A percentile compares a stretch with the other conserved stretches of the same genome.
These are phyloP conservation scores for Metridium senile DNA, from an alignment of 92 coral and sea anemone genomes.

Conservation along the genomic window DNA sequence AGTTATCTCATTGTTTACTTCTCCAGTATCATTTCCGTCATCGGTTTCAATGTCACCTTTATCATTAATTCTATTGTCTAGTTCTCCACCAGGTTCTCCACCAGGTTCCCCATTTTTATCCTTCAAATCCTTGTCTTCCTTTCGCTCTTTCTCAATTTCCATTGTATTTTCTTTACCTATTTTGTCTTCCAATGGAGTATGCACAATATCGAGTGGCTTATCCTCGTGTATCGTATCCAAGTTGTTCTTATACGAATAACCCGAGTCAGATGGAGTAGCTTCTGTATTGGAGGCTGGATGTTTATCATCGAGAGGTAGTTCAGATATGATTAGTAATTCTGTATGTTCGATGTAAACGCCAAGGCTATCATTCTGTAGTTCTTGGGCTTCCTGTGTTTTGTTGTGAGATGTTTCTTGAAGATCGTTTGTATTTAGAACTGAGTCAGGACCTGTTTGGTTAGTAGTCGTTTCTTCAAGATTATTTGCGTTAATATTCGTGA, in stretches of 20 bases:
- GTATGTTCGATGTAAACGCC: slow-evolving; percentile 3
- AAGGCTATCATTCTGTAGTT: not conserved
- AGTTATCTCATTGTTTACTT: not conserved
- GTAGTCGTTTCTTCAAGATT: too few relatives aligned
- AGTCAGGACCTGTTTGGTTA: not conserved
- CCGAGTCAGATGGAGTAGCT: not conserved
- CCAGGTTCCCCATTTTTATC: not conserved
- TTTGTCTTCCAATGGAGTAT: not conserved
- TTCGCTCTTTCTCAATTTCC: slow-evolving; percentile 2
- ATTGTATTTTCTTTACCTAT: slow-evolving; percentile 17
- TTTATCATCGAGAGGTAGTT: slow-evolving; percentile 20
- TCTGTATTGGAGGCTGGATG: not conserved
- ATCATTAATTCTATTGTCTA: not conserved
- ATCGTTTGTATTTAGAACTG: not conserved
- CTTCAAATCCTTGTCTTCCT: slow-evolving; percentile 5
- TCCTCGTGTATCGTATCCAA: slow-evolving; percentile 72
- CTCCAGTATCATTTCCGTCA: not conserved
- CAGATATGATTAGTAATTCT: slow-evolving; percentile 64
- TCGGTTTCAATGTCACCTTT: not conserved
- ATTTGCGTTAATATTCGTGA: too few relatives aligned
- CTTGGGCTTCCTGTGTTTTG: not conserved
- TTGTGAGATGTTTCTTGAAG: not conserved
- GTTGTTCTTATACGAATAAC: slow-evolving; percentile 28
- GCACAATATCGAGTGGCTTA: slow-evolving; percentile 42
- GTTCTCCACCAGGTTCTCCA: not conserved